phyloP scores from a whole-genome alignment of 2,113 vertebrate genomes.

The Datnioides undecimradiatus region DNA sequence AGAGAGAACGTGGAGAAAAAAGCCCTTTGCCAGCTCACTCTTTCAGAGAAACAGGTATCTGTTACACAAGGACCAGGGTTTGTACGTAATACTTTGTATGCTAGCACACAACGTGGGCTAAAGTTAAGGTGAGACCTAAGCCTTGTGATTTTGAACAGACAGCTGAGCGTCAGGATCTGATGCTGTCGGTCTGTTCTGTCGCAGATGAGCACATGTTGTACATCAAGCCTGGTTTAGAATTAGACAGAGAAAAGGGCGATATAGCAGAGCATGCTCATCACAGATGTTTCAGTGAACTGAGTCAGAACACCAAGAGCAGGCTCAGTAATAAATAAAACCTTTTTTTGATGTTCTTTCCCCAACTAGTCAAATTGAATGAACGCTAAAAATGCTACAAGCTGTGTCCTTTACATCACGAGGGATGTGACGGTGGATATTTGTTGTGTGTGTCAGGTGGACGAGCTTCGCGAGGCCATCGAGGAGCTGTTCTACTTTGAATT shows the following conservation, averaged over 20 bases:
- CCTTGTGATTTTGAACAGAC: too few relatives aligned
- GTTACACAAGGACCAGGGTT: too few relatives aligned
- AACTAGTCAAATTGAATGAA: not conserved
- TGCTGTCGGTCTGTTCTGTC: too few relatives aligned
- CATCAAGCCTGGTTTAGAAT: not conserved
- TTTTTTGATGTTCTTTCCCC: not conserved
- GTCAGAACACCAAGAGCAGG: not conserved
- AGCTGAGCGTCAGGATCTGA: not conserved
- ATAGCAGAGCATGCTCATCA: not conserved
- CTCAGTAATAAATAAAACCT: not conserved
- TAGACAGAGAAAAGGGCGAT: not conserved
- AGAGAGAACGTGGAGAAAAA: slow-evolving; percentile 85
- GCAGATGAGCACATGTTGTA: not conserved
- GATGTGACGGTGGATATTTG: not conserved
- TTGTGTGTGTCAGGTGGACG: slow-evolving; percentile 84
- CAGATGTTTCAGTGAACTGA: too few relatives aligned
- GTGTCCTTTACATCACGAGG: not conserved
- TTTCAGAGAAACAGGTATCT: slow-evolving; percentile 84
- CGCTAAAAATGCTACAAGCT: not conserved
- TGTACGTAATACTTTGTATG: not conserved
- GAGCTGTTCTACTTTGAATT: slow-evolving; percentile 96
- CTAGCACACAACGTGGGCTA: not conserved
- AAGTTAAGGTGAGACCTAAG: too few relatives aligned
- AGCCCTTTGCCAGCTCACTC: slow-evolving; percentile 86
- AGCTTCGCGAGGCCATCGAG: slow-evolving; percentile 91